Conservation (phyloP, 2,797 vertebrate species). For the Synanceia verrucosa region DNA sequence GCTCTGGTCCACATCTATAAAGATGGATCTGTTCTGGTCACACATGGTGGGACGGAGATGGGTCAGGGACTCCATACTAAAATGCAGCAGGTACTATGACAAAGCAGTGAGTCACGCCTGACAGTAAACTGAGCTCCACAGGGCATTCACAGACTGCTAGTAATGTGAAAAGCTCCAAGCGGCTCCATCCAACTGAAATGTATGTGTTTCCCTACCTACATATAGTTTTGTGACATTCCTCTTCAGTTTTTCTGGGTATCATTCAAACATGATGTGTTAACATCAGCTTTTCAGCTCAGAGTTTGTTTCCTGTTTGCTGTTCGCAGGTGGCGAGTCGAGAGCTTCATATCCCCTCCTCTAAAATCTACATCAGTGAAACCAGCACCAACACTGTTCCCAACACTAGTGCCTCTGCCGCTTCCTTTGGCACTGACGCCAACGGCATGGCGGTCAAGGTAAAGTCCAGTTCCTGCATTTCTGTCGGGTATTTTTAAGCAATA, state of each 20-base stretch:
- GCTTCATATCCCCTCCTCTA: conserved; percentile 84
- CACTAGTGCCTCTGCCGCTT: conserved; percentile 83
- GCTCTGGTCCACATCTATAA: conserved; percentile 88
- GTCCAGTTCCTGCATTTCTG: not conserved
- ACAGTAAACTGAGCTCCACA: too few relatives aligned
- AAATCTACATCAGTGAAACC: conserved; percentile 89
- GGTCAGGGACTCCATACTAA: conserved; percentile 90
- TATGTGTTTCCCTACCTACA: not conserved
- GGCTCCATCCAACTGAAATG: not conserved
- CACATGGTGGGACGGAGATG: conserved; percentile 86
- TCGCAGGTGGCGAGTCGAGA: conserved; percentile 92
- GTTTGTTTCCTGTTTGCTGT: conserved; percentile 18
- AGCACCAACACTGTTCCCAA: conserved; percentile 89
- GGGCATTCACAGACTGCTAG: not conserved
- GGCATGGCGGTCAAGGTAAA: conserved; percentile 91
- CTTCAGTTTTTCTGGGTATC: not conserved
- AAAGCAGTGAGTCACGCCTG: not conserved
- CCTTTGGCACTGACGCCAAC: conserved; percentile 89
- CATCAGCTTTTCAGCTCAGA: not conserved
- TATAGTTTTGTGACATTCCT: not conserved
- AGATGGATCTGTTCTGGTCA: conserved; percentile 87
- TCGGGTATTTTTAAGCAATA: not conserved
- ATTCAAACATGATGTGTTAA: not conserved
- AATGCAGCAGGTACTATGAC: conserved; percentile 84
- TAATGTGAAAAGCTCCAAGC: too few relatives aligned